Base-by-base conservation (phyloP, 1,140 invertebrate species). In the Drosophila takahashii region DNA sequence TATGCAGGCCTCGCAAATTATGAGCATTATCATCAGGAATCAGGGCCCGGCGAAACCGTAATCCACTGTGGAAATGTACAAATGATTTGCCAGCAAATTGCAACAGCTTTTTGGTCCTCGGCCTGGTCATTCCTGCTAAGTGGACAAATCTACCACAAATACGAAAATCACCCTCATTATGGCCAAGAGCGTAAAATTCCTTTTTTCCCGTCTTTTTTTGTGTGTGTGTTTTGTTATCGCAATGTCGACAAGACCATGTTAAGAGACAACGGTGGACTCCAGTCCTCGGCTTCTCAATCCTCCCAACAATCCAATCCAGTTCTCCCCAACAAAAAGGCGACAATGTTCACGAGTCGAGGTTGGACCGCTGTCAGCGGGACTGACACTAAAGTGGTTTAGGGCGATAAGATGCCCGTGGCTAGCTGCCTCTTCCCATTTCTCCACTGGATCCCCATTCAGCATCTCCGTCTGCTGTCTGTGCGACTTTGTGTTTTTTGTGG, bases 121-220 rank as follows among this genome's bases (percentile, higher is more conserved):
- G 47, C 54, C 65, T 81, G 78, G 83, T 86, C 83, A 79, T 75
- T 75, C 66, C 80, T 90, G 89, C 87, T 90, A 90, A 90, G 87
- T 90, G 87, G 87, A 90, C 87, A 90, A 90, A 90, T 90, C 87
- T 90, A 90, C 87, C 87, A 89, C 87, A 90, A 90, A 90, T 90
- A 86, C 87, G 77, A 87, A 87, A 90, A 90, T 90, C 87, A 90
- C 87, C 87, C 87, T 90, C 87, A 90, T 90, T 90, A 90, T 90
- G 81, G 79, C 84, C 80, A 65, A 74, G 62, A 84, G 75, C 84
- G 76, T 80, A 87, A 84, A 89, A 83, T 72, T 77, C 62, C 52
- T 60, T 32, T 52, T 16, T 8, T 9, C 1, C 41, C 41, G 44
- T 32, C 27, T 42, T 52, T 42, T 57, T 50, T 51, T 57, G 15